Conservation (phyloP, 2,888 invertebrate species). For the Seladonia tumulorum region DNA sequence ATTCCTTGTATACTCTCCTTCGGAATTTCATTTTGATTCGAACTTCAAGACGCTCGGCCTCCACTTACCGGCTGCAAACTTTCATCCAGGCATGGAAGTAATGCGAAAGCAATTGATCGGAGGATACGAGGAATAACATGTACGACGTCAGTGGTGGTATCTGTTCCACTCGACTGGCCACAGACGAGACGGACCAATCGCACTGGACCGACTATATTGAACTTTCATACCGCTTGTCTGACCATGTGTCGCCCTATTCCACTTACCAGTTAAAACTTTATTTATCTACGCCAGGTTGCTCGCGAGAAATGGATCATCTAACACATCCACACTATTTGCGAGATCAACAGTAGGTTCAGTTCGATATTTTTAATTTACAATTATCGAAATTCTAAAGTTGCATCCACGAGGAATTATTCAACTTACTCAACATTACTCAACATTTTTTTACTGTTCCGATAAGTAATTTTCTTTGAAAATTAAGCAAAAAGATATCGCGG, state of each 20-base stretch:
- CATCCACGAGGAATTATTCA: too few species aligned
- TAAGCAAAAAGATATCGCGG: too few species aligned
- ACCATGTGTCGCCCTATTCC: neutral
- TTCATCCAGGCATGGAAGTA: slow-evolving; percentile 15
- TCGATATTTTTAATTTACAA: too few species aligned
- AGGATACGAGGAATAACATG: slow-evolving; percentile 6
- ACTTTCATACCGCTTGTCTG: neutral
- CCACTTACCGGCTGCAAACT: slow-evolving; percentile 13
- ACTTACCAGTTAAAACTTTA: neutral
- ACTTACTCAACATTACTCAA: too few species aligned
- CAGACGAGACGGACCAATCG: neutral
- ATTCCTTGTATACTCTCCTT: slow-evolving; percentile 15
- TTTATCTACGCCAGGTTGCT: neutral
- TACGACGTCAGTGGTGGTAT: neutral
- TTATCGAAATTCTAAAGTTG: too few species aligned
- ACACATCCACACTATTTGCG: too few species aligned
- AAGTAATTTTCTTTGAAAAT: too few species aligned
- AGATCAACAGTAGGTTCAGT: too few species aligned
- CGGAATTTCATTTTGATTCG: slow-evolving; percentile 21
- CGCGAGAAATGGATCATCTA: neutral
- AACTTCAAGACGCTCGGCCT: slow-evolving; percentile 4
- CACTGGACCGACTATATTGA: neutral
- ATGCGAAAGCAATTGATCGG: slow-evolving; percentile 4
- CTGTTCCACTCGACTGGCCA: neutral
- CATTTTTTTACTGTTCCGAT: too few species aligned